Base-by-base conservation (phyloP, 2,888 invertebrate genomes). In the Alloplasta piceator region DNA sequence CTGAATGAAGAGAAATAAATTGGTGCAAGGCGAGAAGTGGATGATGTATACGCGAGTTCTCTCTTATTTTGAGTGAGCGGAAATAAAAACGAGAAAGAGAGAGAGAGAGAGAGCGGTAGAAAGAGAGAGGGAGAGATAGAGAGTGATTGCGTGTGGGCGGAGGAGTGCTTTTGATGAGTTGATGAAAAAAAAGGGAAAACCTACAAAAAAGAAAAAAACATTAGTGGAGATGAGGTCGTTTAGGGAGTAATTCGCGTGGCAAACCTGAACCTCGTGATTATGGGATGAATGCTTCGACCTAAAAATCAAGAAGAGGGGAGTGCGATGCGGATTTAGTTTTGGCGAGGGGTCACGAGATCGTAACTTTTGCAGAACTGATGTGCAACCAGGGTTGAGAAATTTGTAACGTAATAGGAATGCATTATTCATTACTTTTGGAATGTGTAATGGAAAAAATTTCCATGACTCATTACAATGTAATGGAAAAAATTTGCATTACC, bases 161-260 rank as follows among this genome's bases (percentile, higher is more conserved):
- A 50, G 68, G 61, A 52, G 55, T 46, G 68, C 52, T 76, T 72
- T 64, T 68, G 71, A 81, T 66, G 78, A 81, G 74, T 55, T 67
- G 36, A 16, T 58, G 52, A 64, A 46, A 36, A 56, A 56, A 39
- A 43, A 14, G 41, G 43, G 56, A 26, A 16, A 7, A 48, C 48
- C 10, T 36, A 58, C 14, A 36, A 16, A 50, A 46, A 55, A 52
- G 55, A 46, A 46, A 36, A 46, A 43, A 50, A 63, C 50, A 26
- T 9, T 6, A 50, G 10, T 36, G 41, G 43, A 71, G 68, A 16
- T 10, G 48, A 14, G 6, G 38, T 50, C 46, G 39, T 36, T 41
- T 38, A 68, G 60, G n/a, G 43, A 64, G 48, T 63, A 73, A 71
- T 71, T 48, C 7, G 66, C 16, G 26, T 10, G 6, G 16, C 10